These are phyloP conservation scores for Phodopus roborovskii DNA, from an alignment of 2,113 vertebrate species.

Conservation along the genomic window DNA sequence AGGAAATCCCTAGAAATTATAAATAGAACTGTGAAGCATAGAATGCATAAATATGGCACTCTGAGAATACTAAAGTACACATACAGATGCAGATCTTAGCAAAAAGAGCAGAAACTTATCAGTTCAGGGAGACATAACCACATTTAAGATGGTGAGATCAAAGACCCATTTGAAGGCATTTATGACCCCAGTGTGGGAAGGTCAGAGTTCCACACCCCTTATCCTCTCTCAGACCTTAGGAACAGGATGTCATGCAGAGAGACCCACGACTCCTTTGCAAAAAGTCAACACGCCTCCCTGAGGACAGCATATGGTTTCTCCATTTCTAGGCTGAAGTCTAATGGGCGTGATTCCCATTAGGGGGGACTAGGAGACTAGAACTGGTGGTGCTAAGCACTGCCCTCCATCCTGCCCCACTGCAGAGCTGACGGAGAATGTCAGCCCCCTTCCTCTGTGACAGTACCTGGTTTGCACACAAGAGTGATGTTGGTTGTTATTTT, in stretches of 20 bases:
- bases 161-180: accelerated
- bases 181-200: not conserved
- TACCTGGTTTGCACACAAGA: slow-evolving; percentile 94
- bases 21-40: not conserved
- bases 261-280: not conserved
- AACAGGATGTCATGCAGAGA: not conserved
- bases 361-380: not conserved
- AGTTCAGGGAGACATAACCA: not conserved
- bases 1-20: not conserved
- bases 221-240: not conserved
- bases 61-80: not conserved
- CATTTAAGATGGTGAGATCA: not conserved
- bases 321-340: not conserved
- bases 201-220: not conserved
- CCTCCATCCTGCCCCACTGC: not conserved
- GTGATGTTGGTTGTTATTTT: slow-evolving; percentile 90
- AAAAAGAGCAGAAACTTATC: not conserved
- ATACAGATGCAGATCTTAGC: accelerated
- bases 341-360: accelerated
- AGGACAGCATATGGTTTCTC: not conserved
- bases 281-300: not conserved
- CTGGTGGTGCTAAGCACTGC: accelerated
- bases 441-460: not conserved
- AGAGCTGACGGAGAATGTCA: accelerated
- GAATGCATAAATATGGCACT: not conserved